These are phyloP conservation scores for Heliconius aoede DNA, from an alignment of 2,888 invertebrate species.

Conservation along the genomic window DNA sequence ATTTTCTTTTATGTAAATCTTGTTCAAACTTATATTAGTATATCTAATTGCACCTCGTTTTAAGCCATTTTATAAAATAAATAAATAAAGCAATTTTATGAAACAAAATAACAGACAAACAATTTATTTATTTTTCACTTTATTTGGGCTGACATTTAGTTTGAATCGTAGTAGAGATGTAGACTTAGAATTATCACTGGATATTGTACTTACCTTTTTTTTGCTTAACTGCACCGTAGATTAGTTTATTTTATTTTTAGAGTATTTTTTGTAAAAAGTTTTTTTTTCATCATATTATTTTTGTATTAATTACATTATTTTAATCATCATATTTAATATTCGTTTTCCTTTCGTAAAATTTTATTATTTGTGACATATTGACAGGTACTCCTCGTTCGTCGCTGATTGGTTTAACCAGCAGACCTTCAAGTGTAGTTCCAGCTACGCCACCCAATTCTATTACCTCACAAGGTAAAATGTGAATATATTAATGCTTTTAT, in stretches of 20 bases:
- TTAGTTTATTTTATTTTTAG: no score
- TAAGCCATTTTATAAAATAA: no score
- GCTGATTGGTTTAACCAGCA: slow-evolving; percentile 90
- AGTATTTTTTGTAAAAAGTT: not conserved
- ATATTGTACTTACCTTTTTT: slow-evolving; percentile 28
- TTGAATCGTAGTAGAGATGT: slow-evolving; percentile 11
- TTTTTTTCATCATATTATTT: not conserved
- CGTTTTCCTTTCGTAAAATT: not conserved
- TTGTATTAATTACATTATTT: not conserved
- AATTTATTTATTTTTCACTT: not conserved
- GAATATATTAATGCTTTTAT: not conserved
- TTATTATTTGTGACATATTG: not conserved
- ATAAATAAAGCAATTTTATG: no score
- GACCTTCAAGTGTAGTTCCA: slow-evolving; percentile 86
- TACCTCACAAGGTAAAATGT: slow-evolving; percentile 70
- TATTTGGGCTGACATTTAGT: slow-evolving; percentile 12
- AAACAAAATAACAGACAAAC: no score
- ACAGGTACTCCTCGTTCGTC: slow-evolving; percentile 91
- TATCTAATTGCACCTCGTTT: no score
- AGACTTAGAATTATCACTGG: slow-evolving; percentile 18
- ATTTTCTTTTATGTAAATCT: no score
- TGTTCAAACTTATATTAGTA: no score
- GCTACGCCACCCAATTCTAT: slow-evolving; percentile 86
- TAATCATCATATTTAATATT: no score
- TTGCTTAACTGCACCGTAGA: slow-evolving; percentile 28